A percentile compares a stretch with the other conserved stretches of the same genome.
phyloP scores from a whole-genome alignment of 2,888 invertebrate species.

The Drosophila trichaetosa region DNA sequence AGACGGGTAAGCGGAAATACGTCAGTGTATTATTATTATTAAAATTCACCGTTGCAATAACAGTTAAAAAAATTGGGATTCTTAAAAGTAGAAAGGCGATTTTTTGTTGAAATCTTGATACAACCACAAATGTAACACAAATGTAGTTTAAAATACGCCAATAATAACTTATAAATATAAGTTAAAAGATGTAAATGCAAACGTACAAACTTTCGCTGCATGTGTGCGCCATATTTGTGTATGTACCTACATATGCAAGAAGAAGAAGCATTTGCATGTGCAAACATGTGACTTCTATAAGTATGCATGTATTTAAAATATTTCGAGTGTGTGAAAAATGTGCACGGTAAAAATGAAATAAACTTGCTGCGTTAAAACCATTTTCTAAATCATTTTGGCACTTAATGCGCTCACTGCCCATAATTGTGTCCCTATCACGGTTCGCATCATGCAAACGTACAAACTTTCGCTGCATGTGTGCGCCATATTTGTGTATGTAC shows the following conservation, averaged over 20 bases:
- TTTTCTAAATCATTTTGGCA: neutral
- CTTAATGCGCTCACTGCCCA: neutral
- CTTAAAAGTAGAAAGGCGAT: neutral
- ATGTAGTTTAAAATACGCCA: too few species aligned
- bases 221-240: neutral
- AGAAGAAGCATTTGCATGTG: conserved; percentile 10
- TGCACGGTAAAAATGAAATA: neutral
- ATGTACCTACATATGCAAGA: neutral
- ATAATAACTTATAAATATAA: too few species aligned
- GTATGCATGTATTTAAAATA: neutral
- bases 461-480: too few species aligned
- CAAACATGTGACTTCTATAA: conserved; percentile 5
- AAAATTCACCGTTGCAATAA: neutral
- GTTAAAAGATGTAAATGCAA: neutral
- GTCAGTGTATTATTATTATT: too few species aligned
- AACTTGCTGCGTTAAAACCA: neutral
- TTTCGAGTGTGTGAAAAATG: conserved; percentile 1
- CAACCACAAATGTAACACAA: neutral
- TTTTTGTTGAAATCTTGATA: neutral
- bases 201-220: neutral
- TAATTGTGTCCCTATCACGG: conserved; percentile 18
- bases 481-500: neutral
- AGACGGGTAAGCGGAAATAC: too few species aligned
- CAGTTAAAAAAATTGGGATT: neutral
- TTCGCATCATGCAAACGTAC: conserved; percentile 11